A percentile compares a stretch with the other conserved stretches of the same genome.
Conservation (phyloP, 2,888 invertebrate species). For the Andrena camellia region DNA sequence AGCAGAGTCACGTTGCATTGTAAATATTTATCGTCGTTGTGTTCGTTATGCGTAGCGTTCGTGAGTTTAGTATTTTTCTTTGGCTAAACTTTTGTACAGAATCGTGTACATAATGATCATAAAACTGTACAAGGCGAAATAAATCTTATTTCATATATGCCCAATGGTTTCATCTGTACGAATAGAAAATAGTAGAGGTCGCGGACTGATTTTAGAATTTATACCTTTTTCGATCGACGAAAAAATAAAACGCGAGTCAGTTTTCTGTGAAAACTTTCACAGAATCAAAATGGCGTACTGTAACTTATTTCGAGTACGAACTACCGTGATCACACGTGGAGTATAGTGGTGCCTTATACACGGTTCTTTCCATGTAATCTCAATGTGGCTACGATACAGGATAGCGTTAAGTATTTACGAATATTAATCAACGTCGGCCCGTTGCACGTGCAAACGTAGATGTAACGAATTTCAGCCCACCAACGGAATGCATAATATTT, state of each 20-base stretch:
- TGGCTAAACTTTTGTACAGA: constrained; percentile 81
- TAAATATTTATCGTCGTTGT: constrained; percentile 71
- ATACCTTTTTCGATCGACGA: constrained; percentile 41
- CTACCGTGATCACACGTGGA: constrained; percentile 45
- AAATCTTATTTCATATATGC: constrained; percentile 75
- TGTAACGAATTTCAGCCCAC: constrained; percentile 9
- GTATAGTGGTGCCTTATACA: constrained; percentile 60
- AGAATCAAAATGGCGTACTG: constrained; percentile 18
- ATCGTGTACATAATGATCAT: constrained; percentile 74
- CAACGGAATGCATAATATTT: constrained; percentile 13
- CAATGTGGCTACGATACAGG: constrained; percentile 38
- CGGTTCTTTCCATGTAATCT: constrained; percentile 48
- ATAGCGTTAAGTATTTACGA: constrained; percentile 49
- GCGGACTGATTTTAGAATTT: constrained; percentile 55
- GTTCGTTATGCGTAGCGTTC: constrained; percentile 71
- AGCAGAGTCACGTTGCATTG: constrained; percentile 57
- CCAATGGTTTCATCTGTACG: constrained; percentile 30
- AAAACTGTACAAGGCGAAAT: constrained; percentile 67
- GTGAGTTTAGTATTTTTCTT: constrained; percentile 74
- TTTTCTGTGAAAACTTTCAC: constrained; percentile 18
- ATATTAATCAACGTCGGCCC: constrained; percentile 34
- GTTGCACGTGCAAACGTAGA: constrained; percentile 9
- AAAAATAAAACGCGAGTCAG: neutral
- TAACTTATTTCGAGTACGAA: constrained; percentile 32
- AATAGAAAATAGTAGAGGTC: constrained; percentile 20